These are phyloP conservation scores for Delphinus delphis DNA, from an alignment of 2,113 vertebrate genomes.

Conservation along the genomic window DNA sequence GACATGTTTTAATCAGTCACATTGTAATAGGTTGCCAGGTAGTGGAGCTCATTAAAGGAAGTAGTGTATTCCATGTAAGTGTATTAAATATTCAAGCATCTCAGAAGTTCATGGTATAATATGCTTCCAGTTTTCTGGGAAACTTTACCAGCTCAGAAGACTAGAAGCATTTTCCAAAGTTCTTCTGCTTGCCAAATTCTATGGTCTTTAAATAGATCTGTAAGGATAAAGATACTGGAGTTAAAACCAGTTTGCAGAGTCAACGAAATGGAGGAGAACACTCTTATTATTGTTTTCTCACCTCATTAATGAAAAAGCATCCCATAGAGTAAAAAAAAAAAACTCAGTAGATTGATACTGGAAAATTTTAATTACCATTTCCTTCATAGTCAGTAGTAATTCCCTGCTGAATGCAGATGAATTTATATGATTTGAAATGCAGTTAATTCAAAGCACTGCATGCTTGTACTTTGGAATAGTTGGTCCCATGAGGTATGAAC, in stretches of 20 bases:
- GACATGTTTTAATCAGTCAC: neutral
- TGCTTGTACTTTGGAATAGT: neutral
- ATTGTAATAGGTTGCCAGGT: neutral
- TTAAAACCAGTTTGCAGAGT: neutral
- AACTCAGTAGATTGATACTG: neutral
- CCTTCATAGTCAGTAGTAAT: neutral
- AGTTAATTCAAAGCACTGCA: constrained; percentile 22
- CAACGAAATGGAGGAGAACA: neutral
- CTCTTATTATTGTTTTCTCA: neutral
- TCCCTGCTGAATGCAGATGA: neutral
- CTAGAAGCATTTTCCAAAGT: neutral
- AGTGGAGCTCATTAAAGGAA: neutral
- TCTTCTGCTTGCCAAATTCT: neutral
- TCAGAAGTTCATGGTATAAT: neutral
- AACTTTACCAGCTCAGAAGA: neutral
- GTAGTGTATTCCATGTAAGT: neutral
- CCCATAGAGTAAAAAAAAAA: neutral
- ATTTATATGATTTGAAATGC: constrained; percentile 30
- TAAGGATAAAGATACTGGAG: neutral
- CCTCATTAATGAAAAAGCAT: constrained; percentile 11
- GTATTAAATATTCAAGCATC: neutral
- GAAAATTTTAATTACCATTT: constrained; percentile 42
- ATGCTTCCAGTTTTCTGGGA: neutral
- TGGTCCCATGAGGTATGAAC: neutral
- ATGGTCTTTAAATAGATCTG: neutral